Evolutionary conservation across 2,888 invertebrate species (phyloP).

Genomic region (Nysson spinosus): DNA sequence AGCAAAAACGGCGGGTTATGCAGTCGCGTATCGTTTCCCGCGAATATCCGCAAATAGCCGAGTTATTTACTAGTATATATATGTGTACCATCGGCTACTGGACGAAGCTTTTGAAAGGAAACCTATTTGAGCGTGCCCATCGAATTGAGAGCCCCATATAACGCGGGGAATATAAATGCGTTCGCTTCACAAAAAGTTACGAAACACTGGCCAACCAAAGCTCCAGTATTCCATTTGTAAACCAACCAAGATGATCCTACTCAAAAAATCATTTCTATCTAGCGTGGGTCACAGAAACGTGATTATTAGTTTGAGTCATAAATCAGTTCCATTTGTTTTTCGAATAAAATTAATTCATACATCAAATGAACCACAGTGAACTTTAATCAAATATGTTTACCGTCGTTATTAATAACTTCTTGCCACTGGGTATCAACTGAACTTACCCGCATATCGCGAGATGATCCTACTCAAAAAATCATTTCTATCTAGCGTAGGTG

Average conservation of each 20-base stretch:
- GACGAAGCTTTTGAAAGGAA: constrained; percentile 42
- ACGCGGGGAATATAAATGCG: constrained; percentile 42
- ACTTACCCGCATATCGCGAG: too few species aligned
- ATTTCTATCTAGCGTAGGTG: too few species aligned
- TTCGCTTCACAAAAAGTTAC: constrained; percentile 37
- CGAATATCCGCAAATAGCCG: constrained; percentile 43
- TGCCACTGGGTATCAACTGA: too few species aligned
- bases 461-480: too few species aligned
- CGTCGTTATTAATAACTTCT: too few species aligned
- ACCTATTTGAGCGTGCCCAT: constrained; percentile 30
- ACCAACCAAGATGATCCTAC: constrained; percentile 22
- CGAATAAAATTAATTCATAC: too few species aligned
- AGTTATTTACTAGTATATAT: constrained; percentile 30
- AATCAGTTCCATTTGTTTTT: too few species aligned
- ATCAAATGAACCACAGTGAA: too few species aligned
- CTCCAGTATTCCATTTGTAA: not conserved
- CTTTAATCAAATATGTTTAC: too few species aligned
- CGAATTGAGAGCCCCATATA: constrained; percentile 27
- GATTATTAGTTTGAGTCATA: too few species aligned
- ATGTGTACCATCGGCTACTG: constrained; percentile 2
- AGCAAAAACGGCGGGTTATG: constrained; percentile 19
- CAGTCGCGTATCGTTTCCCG: constrained; percentile 32
- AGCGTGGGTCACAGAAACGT: too few species aligned
- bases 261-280: too few species aligned
- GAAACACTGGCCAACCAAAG: constrained; percentile 26